Evolutionary conservation across 1,140 invertebrate genomes (phyloP).

Genomic region (Oreohelix idahoensis): DNA sequence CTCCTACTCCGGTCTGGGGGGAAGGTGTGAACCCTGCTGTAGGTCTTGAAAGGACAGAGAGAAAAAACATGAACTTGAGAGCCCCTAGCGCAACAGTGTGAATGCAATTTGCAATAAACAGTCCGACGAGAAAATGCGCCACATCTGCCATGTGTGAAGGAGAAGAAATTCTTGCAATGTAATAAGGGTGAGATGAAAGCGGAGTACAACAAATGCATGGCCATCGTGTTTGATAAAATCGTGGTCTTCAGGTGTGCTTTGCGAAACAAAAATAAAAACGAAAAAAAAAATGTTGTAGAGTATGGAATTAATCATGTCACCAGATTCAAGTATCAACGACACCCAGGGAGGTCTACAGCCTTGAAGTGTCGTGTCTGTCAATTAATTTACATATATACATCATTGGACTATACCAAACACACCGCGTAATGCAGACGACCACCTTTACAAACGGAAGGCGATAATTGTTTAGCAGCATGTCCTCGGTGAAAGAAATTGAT

Average conservation of each 20-base stretch:
- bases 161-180: slow-evolving; percentile 4
- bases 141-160: not conserved
- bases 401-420: not conserved
- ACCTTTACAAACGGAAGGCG: not conserved
- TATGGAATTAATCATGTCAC: slow-evolving; percentile 6
- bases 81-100: not conserved
- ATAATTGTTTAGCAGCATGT: too few species aligned
- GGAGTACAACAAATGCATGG: not conserved
- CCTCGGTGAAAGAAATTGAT: too few species aligned
- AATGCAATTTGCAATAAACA: slow-evolving; percentile 10
- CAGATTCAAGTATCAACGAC: not conserved
- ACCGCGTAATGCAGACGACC: not conserved
- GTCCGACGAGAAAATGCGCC: not conserved
- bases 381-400: slow-evolving; percentile 6
- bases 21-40: slow-evolving; percentile 1
- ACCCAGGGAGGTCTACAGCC: not conserved
- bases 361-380: not conserved
- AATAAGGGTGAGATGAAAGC: not conserved
- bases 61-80: not conserved
- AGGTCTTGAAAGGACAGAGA: slow-evolving; percentile 11
- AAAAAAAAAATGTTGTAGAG: not conserved
- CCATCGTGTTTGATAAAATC: not conserved
- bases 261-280: not conserved
- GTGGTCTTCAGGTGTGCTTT: slow-evolving; percentile 4
- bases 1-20: not conserved